A percentile compares a stretch with the other conserved stretches of the same genome.
These are phyloP conservation scores for Alces alces DNA, from an alignment of 2,113 vertebrate genomes.

Conservation along the genomic window DNA sequence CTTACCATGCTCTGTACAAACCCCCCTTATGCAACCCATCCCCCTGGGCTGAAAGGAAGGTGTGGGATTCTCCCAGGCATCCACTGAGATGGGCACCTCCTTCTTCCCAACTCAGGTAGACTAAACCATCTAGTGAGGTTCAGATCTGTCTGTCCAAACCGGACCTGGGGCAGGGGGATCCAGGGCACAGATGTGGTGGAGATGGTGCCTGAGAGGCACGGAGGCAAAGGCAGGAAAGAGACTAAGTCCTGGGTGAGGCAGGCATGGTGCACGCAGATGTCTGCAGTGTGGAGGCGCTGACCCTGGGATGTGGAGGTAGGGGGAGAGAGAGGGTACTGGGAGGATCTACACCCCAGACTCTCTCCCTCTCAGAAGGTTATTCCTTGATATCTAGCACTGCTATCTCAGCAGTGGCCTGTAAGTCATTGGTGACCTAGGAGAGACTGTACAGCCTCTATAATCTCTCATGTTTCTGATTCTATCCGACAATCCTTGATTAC, in stretches of 20 bases:
- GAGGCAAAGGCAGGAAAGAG: background rate
- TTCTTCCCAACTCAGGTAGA: background rate
- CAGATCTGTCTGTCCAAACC: background rate
- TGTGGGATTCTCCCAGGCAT: constrained; percentile 29
- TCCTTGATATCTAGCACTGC: background rate
- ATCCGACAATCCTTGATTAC: background rate
- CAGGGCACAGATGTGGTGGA: background rate
- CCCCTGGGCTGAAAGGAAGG: constrained; percentile 24
- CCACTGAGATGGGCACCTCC: background rate
- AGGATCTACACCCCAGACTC: background rate
- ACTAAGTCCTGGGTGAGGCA: background rate
- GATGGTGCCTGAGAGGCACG: background rate
- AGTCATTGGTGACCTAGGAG: background rate
- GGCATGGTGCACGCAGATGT: background rate
- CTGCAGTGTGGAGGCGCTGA: background rate
- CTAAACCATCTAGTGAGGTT: background rate
- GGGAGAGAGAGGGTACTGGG: background rate
- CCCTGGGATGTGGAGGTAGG: too few species aligned
- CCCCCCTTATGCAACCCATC: constrained; percentile 49
- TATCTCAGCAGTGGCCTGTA: background rate
- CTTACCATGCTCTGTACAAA: constrained; percentile 40
- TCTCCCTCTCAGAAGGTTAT: background rate
- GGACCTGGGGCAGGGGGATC: background rate
- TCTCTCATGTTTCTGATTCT: background rate
- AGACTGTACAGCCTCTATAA: background rate